phyloP scores from a whole-genome alignment of 2,888 invertebrate species.

The Leptothorax acervorum region DNA sequence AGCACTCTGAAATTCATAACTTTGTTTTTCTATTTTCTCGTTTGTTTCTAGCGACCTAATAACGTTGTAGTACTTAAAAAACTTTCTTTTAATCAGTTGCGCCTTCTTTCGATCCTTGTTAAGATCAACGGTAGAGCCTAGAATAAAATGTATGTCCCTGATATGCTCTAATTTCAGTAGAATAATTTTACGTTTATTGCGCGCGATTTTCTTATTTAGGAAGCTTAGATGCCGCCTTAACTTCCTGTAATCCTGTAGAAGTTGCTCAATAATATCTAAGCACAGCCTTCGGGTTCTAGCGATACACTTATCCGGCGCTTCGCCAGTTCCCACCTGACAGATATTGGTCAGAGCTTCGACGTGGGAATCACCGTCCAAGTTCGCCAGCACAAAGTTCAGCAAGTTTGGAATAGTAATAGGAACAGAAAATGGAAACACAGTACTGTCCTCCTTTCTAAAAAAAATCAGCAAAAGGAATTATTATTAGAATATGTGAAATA shows the following conservation, averaged over 20 bases:
- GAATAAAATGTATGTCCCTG: slow-evolving; percentile 80
- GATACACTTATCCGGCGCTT: slow-evolving; percentile 80
- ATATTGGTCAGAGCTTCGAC: slow-evolving; percentile 83
- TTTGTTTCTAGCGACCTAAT: slow-evolving; percentile 61
- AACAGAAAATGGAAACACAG: slow-evolving; percentile 89
- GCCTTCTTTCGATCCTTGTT: slow-evolving; percentile 73
- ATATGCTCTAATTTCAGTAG: slow-evolving; percentile 81
- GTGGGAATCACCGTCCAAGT: slow-evolving; percentile 86
- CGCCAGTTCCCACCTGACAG: slow-evolving; percentile 80
- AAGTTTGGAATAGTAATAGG: slow-evolving; percentile 90
- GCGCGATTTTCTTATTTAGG: slow-evolving; percentile 63
- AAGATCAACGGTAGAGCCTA: slow-evolving; percentile 78
- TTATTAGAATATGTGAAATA: neutral
- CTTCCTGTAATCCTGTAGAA: slow-evolving; percentile 78
- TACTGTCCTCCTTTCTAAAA: slow-evolving; percentile 90
- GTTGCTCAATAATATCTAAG: slow-evolving; percentile 81
- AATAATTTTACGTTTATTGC: slow-evolving; percentile 75
- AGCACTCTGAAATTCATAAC: slow-evolving; percentile 33
- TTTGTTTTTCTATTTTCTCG: slow-evolving; percentile 61
- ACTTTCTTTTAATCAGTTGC: slow-evolving; percentile 71
- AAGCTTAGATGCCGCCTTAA: slow-evolving; percentile 73
- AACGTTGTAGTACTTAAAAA: slow-evolving; percentile 70
- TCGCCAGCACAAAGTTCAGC: slow-evolving; percentile 91
- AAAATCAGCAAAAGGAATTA: slow-evolving; percentile 46
- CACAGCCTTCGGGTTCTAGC: slow-evolving; percentile 80